These are phyloP conservation scores for Pao palembangensis DNA, from an alignment of 2,113 vertebrate genomes.

Conservation along the genomic window DNA sequence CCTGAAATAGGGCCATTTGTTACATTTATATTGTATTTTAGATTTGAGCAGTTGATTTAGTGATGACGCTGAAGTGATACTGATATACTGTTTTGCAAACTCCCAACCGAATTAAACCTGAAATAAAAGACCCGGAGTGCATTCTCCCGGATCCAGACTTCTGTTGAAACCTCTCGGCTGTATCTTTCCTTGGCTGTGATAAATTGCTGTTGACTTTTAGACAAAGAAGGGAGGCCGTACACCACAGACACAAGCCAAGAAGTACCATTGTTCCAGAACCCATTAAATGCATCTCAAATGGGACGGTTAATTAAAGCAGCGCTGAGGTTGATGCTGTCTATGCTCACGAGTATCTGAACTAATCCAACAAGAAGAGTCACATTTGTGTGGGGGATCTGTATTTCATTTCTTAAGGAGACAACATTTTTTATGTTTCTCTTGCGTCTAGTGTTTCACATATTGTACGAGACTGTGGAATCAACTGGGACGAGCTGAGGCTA, in stretches of 20 bases:
- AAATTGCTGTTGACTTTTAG: conserved; percentile 28
- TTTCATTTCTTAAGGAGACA: background rate
- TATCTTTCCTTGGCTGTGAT: conserved; percentile 5
- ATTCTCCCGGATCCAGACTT: background rate
- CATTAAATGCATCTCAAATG: conserved; percentile 49
- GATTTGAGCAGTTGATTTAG: too few relatives aligned
- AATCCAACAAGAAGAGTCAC: background rate
- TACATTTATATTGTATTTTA: too few relatives aligned
- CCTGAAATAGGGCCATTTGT: too few relatives aligned
- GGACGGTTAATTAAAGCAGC: conserved; percentile 44
- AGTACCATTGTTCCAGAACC: too few relatives aligned
- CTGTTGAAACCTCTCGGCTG: conserved; percentile 13
- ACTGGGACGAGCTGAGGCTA: conserved; percentile 4
- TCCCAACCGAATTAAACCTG: too few relatives aligned
- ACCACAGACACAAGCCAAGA: conserved; percentile 1
- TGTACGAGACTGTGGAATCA: background rate
- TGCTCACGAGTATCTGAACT: conserved; percentile 16
- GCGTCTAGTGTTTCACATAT: background rate
- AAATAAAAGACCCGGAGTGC: too few relatives aligned
- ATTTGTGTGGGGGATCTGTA: background rate
- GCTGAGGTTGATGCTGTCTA: conserved; percentile 16
- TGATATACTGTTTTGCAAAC: too few relatives aligned
- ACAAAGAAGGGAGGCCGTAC: conserved; percentile 19
- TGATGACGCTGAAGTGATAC: too few relatives aligned
- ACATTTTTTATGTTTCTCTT: too few relatives aligned